phyloP scores from a whole-genome alignment of 2,113 vertebrate species.

The Passer domesticus region DNA sequence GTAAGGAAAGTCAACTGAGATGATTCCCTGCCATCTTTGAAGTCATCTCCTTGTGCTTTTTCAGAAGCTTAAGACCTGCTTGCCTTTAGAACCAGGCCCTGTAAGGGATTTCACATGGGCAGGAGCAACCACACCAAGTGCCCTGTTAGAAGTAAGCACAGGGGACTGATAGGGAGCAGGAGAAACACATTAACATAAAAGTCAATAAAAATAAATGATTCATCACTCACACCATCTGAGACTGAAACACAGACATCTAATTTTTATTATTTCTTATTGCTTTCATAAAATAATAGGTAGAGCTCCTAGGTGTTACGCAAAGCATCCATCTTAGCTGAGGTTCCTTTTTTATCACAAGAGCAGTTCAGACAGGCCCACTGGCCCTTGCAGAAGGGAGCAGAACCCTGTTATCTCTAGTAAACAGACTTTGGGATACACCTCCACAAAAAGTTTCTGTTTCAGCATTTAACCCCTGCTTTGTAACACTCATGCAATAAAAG shows the following conservation, averaged over 20 bases:
- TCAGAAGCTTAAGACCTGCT: neutral
- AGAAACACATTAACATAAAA: neutral
- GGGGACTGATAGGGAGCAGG: neutral
- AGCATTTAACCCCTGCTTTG: neutral
- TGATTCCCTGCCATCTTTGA: neutral
- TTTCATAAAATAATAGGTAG: neutral
- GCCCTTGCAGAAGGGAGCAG: neutral
- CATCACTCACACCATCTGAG: neutral
- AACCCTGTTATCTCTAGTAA: conserved; percentile 32
- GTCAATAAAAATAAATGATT: neutral
- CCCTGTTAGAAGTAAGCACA: neutral
- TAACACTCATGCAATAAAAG: neutral
- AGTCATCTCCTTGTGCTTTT: neutral
- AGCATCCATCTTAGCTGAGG: neutral
- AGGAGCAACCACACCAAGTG: neutral
- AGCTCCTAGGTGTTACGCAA: neutral
- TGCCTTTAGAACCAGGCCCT: neutral
- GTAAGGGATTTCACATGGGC: neutral
- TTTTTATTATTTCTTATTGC: neutral
- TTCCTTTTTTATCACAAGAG: neutral
- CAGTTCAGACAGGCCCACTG: neutral
- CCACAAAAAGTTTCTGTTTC: neutral
- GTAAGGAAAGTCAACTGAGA: neutral
- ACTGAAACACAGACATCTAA: neutral
- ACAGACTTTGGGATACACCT: neutral